These are phyloP conservation scores for Drosophila anceps DNA, from an alignment of 2,888 invertebrate genomes.

Conservation along the genomic window DNA sequence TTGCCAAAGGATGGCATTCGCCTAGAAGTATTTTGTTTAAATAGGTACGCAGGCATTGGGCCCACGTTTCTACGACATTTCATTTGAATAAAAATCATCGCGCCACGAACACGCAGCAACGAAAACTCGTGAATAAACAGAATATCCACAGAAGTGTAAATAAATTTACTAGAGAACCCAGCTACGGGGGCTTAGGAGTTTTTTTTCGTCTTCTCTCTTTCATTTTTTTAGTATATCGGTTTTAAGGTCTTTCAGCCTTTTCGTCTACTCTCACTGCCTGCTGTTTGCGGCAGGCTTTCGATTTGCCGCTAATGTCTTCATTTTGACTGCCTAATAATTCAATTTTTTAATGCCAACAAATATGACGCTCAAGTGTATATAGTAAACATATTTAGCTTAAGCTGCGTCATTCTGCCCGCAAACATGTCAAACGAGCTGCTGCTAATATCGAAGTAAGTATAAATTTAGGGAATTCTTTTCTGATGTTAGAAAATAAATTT, in stretches of 20 bases:
- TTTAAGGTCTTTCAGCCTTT: constrained; percentile 3
- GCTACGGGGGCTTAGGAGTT: constrained; percentile 13
- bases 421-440: neutral
- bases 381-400: constrained; percentile 46
- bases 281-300: constrained; percentile 21
- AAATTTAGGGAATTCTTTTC: neutral
- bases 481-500: neutral
- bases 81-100: constrained; percentile 60
- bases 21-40: constrained; percentile 77
- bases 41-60: constrained; percentile 63
- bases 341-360: constrained; percentile 46
- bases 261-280: neutral
- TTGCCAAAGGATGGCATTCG: constrained; percentile 75
- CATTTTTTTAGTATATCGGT: neutral
- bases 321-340: constrained; percentile 47
- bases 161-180: constrained; percentile 54
- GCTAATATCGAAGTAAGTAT: neutral
- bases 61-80: constrained; percentile 34
- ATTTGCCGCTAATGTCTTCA: constrained; percentile 6
- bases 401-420: constrained; percentile 9
- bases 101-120: constrained; percentile 44
- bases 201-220: neutral
- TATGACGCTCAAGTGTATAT: constrained; percentile 38
- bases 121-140: constrained; percentile 78
- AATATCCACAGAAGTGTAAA: constrained; percentile 75